A percentile compares a stretch with the other conserved stretches of the same genome.
Conservation (phyloP, 2,888 invertebrate species). For the Molorchus minor region DNA sequence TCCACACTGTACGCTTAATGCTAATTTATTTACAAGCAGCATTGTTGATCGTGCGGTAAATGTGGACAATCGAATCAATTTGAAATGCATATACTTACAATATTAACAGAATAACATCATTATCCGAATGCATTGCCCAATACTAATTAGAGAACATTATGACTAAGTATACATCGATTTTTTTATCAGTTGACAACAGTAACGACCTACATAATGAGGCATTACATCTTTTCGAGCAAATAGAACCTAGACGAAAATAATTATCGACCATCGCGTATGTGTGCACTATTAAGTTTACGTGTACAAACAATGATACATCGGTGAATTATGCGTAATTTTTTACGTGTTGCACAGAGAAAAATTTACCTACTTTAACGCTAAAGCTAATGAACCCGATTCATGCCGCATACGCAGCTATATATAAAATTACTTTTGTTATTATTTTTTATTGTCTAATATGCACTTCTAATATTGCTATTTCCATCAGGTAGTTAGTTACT, state of each 20-base stretch:
- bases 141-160: background rate
- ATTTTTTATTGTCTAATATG: conserved; percentile 14
- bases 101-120: background rate
- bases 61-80: no score
- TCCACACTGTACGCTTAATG: background rate
- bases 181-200: conserved; percentile 6
- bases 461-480: conserved; percentile 5
- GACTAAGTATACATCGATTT: background rate
- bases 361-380: background rate
- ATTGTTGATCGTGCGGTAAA: no score
- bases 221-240: background rate
- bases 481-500: background rate
- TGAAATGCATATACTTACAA: conserved; percentile 1
- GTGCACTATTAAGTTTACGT: conserved; percentile 4
- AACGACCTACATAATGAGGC: background rate
- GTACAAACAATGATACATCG: conserved; percentile 4
- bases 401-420: conserved; percentile 11
- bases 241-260: background rate
- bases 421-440: conserved; percentile 6
- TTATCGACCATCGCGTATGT: no score
- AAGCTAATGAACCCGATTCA: conserved; percentile 16
- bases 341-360: background rate
- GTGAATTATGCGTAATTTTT: background rate
- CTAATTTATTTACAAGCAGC: no score
- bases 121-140: conserved; percentile 1